phyloP scores from a whole-genome alignment of 2,797 vertebrate species.

The Apogon hyalosoma region DNA sequence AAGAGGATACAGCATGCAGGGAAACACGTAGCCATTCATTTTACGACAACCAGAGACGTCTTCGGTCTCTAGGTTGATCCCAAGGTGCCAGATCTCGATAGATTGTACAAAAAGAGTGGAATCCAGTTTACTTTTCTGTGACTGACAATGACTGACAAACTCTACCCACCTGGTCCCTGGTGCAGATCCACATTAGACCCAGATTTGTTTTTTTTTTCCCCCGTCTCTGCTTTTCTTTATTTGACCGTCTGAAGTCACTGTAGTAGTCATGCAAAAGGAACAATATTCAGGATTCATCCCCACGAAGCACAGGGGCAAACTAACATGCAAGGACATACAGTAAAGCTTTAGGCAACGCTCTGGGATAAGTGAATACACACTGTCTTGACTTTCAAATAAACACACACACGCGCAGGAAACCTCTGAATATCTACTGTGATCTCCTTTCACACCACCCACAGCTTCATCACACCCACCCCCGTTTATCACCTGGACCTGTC shows the following conservation, averaged over 20 bases:
- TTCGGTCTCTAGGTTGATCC: constrained; percentile 25
- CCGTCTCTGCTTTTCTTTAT: constrained; percentile 15
- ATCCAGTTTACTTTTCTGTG: constrained; percentile 27
- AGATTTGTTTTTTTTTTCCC: constrained; percentile 25
- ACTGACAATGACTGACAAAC: not conserved
- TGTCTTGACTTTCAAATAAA: constrained; percentile 47
- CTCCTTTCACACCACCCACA: constrained; percentile 79
- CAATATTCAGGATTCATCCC: constrained; percentile 69
- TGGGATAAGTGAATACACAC: constrained; percentile 59
- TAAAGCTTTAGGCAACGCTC: constrained; percentile 65
- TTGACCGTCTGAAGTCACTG: constrained; percentile 47
- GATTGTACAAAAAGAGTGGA: constrained; percentile 33
- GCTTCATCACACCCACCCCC: constrained; percentile 60
- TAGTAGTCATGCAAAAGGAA: constrained; percentile 57
- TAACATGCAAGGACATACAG: constrained; percentile 45
- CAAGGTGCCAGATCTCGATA: constrained; percentile 41
- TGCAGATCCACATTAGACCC: constrained; percentile 29
- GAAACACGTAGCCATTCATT: constrained; percentile 54
- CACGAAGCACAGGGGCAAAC: constrained; percentile 53
- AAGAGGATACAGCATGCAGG: constrained; percentile 35
- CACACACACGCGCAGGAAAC: constrained; percentile 67
- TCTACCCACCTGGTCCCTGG: constrained; percentile 23
- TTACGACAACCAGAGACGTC: constrained; percentile 32
- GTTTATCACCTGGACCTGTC: constrained; percentile 66
- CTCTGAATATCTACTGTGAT: constrained; percentile 87